Conservation (phyloP, 2,797 vertebrate genomes). For the Phoxinus dragarum region DNA sequence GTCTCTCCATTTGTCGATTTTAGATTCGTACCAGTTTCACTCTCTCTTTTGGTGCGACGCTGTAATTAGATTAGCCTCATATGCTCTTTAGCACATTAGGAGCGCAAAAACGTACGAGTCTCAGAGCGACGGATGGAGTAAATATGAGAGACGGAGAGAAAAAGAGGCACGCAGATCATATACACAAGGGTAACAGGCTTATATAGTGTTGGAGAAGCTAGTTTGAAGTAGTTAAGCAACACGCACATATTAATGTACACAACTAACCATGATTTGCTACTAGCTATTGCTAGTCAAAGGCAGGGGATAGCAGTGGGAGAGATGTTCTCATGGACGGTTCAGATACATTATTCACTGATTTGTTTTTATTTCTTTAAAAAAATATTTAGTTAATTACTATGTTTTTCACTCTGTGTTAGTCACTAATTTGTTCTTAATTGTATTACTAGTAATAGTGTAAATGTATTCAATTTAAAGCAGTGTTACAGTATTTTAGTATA, state of each 20-base stretch:
- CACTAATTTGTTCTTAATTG: background rate
- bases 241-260: background rate
- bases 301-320: background rate
- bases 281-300: background rate
- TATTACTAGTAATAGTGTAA: background rate
- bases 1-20: conserved; percentile 73
- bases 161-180: background rate
- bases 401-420: background rate
- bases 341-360: background rate
- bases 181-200: background rate
- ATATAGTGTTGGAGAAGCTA: background rate
- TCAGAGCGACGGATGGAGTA: conserved; percentile 73
- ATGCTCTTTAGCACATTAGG: conserved; percentile 81
- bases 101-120: conserved; percentile 68
- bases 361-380: background rate
- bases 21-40: conserved; percentile 70
- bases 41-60: conserved; percentile 76
- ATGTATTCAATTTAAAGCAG: background rate
- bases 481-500: background rate
- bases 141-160: conserved; percentile 61
- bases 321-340: background rate
- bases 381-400: background rate
- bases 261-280: background rate
- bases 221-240: background rate
- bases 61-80: conserved; percentile 83